These are phyloP conservation scores for Poeciliopsis turneri DNA, from an alignment of 2,797 vertebrate species.

Conservation along the genomic window DNA sequence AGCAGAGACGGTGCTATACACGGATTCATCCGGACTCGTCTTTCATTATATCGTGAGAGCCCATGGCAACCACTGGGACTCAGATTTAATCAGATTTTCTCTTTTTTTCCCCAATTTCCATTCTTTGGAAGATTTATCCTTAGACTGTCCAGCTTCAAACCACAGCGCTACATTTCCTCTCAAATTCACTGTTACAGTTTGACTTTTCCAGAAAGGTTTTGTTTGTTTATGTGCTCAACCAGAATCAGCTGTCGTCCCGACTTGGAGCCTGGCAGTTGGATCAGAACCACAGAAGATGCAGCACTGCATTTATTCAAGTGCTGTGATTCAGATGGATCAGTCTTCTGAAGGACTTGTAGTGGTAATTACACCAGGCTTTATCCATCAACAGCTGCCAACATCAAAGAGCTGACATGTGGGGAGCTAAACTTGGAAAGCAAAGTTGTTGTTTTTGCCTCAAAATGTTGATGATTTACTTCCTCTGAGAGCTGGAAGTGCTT, in stretches of 20 bases:
- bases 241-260: constrained; percentile 50
- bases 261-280: constrained; percentile 17
- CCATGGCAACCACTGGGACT: constrained; percentile 46
- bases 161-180: constrained; percentile 44
- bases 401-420: constrained; percentile 12
- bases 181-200: constrained; percentile 50
- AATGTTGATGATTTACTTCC: constrained; percentile 4
- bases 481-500: constrained; percentile 10
- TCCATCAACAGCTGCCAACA: neutral
- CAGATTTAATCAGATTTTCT: constrained; percentile 65
- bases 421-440: constrained; percentile 22
- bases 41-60: constrained; percentile 65
- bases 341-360: neutral
- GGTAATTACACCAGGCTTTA: neutral
- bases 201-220: constrained; percentile 47
- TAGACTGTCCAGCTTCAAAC: constrained; percentile 33
- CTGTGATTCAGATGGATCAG: constrained; percentile 19
- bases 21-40: neutral
- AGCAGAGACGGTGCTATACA: neutral
- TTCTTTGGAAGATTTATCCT: constrained; percentile 58
- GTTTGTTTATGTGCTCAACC: constrained; percentile 50
- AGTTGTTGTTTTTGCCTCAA: constrained; percentile 12
- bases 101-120: constrained; percentile 38
- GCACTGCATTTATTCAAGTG: constrained; percentile 15
- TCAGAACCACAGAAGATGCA: constrained; percentile 29